phyloP scores from a whole-genome alignment of 2,888 invertebrate species.

The Mellilla xanthometata region DNA sequence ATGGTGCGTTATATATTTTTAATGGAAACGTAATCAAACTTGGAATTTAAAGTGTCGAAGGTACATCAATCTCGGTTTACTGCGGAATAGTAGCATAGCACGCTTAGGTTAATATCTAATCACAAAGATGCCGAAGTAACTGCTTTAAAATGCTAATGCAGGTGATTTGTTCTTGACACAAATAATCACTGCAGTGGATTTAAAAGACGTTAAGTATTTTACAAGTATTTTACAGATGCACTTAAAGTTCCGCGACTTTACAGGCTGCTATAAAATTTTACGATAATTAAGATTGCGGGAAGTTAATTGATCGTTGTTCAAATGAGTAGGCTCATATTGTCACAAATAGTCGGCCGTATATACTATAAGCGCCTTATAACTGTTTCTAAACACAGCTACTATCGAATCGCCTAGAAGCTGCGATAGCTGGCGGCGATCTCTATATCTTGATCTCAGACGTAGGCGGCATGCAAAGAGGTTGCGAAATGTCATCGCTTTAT shows the following conservation, averaged over 20 bases:
- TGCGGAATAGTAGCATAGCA: constrained; percentile 12
- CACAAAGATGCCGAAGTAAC: constrained; percentile 27
- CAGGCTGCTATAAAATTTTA: not conserved
- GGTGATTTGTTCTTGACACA: constrained; percentile 49
- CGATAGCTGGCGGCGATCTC: constrained; percentile 15
- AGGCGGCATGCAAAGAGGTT: constrained; percentile 19
- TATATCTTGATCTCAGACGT: constrained; percentile 19
- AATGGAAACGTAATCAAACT: constrained; percentile 3
- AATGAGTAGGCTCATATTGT: not conserved
- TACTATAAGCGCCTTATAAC: not conserved
- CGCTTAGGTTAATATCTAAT: constrained; percentile 28
- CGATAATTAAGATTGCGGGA: not conserved
- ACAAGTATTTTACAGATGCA: constrained; percentile 3
- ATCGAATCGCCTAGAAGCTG: constrained; percentile 7
- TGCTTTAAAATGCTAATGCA: constrained; percentile 50
- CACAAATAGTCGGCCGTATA: not conserved
- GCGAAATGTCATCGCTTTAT: constrained; percentile 4
- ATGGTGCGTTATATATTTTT: not conserved
- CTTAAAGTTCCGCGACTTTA: constrained; percentile 3
- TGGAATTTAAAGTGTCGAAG: not conserved
- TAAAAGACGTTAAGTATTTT: constrained; percentile 30
- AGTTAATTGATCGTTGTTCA: not conserved
- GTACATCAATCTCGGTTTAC: not conserved
- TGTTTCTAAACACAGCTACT: constrained; percentile 1
- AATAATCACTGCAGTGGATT: constrained; percentile 40